A percentile compares a stretch with the other conserved stretches of the same genome.
These are phyloP conservation scores for Sialia sialis DNA, from an alignment of 2,113 vertebrate species.

Conservation along the genomic window DNA sequence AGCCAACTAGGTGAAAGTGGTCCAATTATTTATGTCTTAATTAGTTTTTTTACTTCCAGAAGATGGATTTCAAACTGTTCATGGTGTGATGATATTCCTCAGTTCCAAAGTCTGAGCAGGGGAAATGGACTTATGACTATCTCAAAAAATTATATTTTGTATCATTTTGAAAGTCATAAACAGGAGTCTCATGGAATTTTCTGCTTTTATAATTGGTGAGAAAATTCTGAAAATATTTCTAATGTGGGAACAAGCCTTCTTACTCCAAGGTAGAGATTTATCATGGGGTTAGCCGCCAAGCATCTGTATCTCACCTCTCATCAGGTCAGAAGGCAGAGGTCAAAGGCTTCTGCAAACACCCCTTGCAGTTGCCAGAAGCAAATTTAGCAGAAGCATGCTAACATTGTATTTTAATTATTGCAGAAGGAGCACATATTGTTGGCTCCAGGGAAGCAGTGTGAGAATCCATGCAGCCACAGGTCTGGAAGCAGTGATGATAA, in stretches of 20 bases:
- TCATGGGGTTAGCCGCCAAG: not conserved
- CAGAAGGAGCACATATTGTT: not conserved
- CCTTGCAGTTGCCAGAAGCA: not conserved
- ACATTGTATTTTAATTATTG: not conserved
- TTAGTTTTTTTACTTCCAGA: not conserved
- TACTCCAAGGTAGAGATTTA: not conserved
- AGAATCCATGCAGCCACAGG: not conserved
- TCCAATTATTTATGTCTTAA: not conserved
- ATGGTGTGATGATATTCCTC: not conserved
- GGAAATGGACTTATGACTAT: not conserved
- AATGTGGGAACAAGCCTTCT: not conserved
- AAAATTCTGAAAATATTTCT: not conserved
- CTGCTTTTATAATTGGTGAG: not conserved
- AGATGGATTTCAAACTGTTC: not conserved
- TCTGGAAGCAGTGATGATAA: not conserved
- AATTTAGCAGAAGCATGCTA: not conserved
- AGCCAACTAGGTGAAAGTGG: not conserved
- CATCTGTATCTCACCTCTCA: not conserved
- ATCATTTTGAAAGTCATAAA: not conserved
- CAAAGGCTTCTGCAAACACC: not conserved
- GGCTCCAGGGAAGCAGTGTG: not conserved
- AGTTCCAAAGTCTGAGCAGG: not conserved
- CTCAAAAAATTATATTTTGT: not conserved
- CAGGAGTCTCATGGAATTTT: not conserved
- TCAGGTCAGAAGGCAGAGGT: not conserved